phyloP scores from a whole-genome alignment of 1,140 invertebrate species.

The Penaeus chinensis region DNA sequence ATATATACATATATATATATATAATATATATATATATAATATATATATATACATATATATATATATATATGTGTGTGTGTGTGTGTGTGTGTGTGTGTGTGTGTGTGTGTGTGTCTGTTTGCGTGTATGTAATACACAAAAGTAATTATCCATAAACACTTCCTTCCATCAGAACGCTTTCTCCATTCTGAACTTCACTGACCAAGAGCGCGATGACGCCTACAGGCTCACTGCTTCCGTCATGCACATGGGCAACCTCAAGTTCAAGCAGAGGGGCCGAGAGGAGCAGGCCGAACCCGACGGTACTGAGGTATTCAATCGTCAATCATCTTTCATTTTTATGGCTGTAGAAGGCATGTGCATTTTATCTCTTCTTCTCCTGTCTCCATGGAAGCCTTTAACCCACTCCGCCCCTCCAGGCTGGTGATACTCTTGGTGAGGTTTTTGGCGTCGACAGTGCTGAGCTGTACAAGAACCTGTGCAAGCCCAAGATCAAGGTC shows the following conservation, averaged over 20 bases:
- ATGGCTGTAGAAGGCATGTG: too few species aligned
- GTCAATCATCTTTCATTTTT: background rate
- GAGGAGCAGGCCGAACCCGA: constrained; percentile 71
- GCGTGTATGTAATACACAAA: background rate
- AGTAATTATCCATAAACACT: background rate
- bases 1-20: too few species aligned
- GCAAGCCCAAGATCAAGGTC: too few species aligned
- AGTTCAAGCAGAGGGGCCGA: constrained; percentile 73
- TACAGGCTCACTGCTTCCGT: constrained; percentile 73
- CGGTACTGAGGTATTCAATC: constrained; percentile 63
- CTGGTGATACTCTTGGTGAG: background rate
- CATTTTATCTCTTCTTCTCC: too few species aligned
- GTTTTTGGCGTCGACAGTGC: background rate
- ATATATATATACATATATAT: too few species aligned
- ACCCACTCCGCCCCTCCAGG: background rate
- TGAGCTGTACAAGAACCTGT: too few species aligned
- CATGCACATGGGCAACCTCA: constrained; percentile 75
- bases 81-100: too few species aligned
- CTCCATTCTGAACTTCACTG: constrained; percentile 72
- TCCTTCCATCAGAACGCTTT: constrained; percentile 70
- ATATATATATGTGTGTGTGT: too few species aligned
- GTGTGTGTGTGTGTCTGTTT: too few species aligned
- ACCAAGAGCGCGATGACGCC: constrained; percentile 72
- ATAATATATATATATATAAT: too few species aligned
- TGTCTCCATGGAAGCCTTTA: background rate